Conservation (phyloP, 2,113 vertebrate genomes). For the Bubo blakistoni region DNA sequence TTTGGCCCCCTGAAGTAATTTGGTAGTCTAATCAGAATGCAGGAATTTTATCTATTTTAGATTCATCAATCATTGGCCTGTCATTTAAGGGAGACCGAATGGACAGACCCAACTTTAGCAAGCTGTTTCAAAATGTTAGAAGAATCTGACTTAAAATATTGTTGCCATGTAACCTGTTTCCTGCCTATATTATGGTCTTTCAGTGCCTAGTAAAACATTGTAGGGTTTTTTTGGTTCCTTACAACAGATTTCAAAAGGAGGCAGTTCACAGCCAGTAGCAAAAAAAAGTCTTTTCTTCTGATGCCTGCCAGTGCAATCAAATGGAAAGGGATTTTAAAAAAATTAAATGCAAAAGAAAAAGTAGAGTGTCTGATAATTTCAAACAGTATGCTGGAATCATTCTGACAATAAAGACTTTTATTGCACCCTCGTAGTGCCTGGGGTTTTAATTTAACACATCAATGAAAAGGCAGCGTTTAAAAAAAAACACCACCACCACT, state of each 20-base stretch:
- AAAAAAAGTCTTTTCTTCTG: not conserved
- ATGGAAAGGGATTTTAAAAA: constrained; percentile 5
- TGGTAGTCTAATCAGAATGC: not conserved
- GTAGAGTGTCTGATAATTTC: constrained; percentile 17
- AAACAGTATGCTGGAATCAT: constrained; percentile 28
- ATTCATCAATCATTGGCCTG: not conserved
- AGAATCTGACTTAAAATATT: not conserved
- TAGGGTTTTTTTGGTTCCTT: not conserved
- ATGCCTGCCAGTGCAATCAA: constrained; percentile 15
- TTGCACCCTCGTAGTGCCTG: constrained; percentile 68
- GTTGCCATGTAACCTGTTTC: not conserved
- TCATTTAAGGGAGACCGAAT: not conserved
- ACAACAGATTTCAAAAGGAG: not conserved
- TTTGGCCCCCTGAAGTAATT: not conserved
- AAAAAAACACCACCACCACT: not conserved
- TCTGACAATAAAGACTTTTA: constrained; percentile 59
- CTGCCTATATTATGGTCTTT: not conserved
- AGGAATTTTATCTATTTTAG: not conserved
- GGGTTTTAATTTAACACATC: constrained; percentile 84
- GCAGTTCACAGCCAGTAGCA: not conserved
- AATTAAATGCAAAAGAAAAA: not conserved
- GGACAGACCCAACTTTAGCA: not conserved
- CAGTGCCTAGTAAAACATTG: not conserved
- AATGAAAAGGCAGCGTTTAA: constrained; percentile 68
- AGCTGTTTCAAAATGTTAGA: not conserved